Evolutionary conservation across 1,140 invertebrate species (phyloP), one percentile per base, ranked within the genome.

Genomic region (Penaeus indicus): DNA sequence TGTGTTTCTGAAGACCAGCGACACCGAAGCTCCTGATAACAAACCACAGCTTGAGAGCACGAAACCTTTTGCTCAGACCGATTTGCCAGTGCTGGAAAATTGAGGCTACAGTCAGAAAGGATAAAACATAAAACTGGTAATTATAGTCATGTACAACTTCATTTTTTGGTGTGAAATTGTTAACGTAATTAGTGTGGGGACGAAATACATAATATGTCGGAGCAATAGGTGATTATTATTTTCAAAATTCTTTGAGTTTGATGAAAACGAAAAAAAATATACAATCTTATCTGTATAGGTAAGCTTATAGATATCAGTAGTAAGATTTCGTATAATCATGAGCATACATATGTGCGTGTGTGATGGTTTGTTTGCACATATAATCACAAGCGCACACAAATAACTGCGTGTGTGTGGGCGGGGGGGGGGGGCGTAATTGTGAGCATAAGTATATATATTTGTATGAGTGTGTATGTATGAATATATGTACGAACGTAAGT

Each of bases 1-100:
- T 96, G 91, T 97, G 95, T 1, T 94, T 94, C 91, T 97, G 95
- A 13, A 99, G 93, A 18, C 96, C 96, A 90, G 95, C 94, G 3
- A 96, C 94, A 0, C 98, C 98, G 90, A 97, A 96, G 13, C 96
- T 94, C 90, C 97, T 94, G 80, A 99, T 92, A 0, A 98, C 97
- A 90, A 98, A 98, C 98, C 98, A 99, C 4, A 99, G 93, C 93
- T 99, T 99, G 10, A 99, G 93, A 0, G 98, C 95, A 32, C 98
- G 94, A 92, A 99, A 99, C 91, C 97, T 94, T 82, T 98, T 94
- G 10, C 97, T 97, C 63, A 99, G 92, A 19, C 97, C 95, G 91
- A 99, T 98, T 93, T 98, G 97, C 97, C 97, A 98, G 92, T 99
- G 96, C 94, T 98, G 92, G 10, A 77, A 27, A 62, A 32, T n/a